These are phyloP conservation scores for Tenebrio molitor DNA, from an alignment of 1,140 invertebrate genomes.

Conservation along the genomic window DNA sequence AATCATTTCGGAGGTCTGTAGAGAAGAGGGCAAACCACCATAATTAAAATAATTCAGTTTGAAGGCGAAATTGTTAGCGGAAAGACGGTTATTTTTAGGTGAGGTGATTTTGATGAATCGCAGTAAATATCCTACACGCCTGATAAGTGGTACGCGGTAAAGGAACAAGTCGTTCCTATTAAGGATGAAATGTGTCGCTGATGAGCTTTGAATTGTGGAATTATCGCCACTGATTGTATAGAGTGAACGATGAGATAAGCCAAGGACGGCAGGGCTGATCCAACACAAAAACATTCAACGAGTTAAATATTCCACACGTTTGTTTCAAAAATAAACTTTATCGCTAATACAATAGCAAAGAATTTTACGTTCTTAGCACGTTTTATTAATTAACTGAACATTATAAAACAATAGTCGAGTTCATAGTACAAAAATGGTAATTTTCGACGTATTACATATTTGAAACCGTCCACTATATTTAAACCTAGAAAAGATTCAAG, in stretches of 20 bases:
- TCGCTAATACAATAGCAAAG: too few relatives aligned
- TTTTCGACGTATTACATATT: too few relatives aligned
- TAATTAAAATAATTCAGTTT: not conserved
- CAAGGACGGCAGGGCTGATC: slow-evolving; percentile 1
- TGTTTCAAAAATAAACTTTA: too few relatives aligned
- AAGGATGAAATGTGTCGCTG: slow-evolving; percentile 64
- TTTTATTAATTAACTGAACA: too few relatives aligned
- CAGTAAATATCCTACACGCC: slow-evolving; percentile 29
- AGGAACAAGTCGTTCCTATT: slow-evolving; percentile 62
- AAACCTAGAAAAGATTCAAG: too few relatives aligned
- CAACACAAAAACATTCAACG: not conserved
- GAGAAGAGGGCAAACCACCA: not conserved
- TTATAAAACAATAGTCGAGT: too few relatives aligned
- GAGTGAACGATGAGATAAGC: slow-evolving; percentile 45
- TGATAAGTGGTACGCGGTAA: slow-evolving; percentile 50
- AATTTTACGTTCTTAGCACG: too few relatives aligned
- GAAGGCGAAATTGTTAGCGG: not conserved
- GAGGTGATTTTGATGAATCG: slow-evolving; percentile 44
- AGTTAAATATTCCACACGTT: slow-evolving; percentile 1
- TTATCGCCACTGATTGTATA: slow-evolving; percentile 63
- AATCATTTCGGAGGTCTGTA: too few relatives aligned
- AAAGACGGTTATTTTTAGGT: slow-evolving; percentile 24
- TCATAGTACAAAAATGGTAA: too few relatives aligned
- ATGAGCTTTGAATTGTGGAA: slow-evolving; percentile 65
- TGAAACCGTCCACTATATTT: too few relatives aligned